Evolutionary conservation across 64 coral and sea anemone species (phyloP), one percentile per base, ranked within the genome.

Genomic region (Pachyseris speciosa): DNA sequence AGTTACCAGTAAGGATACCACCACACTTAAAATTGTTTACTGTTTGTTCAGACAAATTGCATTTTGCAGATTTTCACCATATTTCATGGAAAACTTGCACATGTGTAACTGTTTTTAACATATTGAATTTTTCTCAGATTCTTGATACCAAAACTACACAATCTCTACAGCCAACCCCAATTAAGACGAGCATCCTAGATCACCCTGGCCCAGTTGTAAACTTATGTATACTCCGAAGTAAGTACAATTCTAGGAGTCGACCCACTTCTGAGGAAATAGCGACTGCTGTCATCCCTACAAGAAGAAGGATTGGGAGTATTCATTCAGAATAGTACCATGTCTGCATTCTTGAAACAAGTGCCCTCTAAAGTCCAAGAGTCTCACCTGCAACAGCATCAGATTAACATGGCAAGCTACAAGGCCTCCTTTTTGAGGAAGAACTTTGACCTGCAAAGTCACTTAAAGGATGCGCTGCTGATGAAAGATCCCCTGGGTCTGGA

Each of bases 331-430:
- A 44, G 67, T 49, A 45, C 11, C 67, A 43, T 41, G 9, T 37
- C 67, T 27, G 84, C 84, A 20, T 87, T 87, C 20, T 34, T 87
- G 6, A 87, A 71, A 50, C 59, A 87, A 53, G 28, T 87, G 5
- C 84, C 84, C 12, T 29, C 19, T 32, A 32, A 17, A 55, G 84
- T 87, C 3, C 44, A 70, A 25, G 84, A 70, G 19, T 5, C 17
- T 72, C 26, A 64, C 33, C 19, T 85, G 27, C 22, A 53, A 26
- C 1, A 37, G 10, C 48, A 64, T 38, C 24, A 68, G 31, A 51
- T 87, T 9, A 49, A 66, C 27, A 5, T 64, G 40, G 64, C 43
- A 22, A 22, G 16, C 25, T 87, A 87, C 84, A 87, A 43, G 73
- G 41, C 31, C 7, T 25, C 42, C 17, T 87, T 87, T 68, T 87